Evolutionary conservation across 2,113 vertebrate genomes (phyloP).

Genomic region (Chamaetylas fuelleborni): DNA sequence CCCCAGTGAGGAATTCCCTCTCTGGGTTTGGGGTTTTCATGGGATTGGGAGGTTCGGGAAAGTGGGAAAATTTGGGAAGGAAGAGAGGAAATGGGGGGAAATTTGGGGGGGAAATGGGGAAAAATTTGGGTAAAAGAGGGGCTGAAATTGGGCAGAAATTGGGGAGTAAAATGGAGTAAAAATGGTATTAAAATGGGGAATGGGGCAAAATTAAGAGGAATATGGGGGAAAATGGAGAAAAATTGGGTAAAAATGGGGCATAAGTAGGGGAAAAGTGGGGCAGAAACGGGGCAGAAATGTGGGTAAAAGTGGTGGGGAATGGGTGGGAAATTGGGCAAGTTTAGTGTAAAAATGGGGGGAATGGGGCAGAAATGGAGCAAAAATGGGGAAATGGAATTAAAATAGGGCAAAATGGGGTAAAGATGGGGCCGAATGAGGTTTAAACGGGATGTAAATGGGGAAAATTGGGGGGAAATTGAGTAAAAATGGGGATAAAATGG

Average conservation of each 20-base stretch:
- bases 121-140: no score
- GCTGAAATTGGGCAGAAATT: no score
- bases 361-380: neutral
- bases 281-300: fast-evolving
- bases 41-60: neutral
- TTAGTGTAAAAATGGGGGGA: neutral
- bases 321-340: neutral
- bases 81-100: neutral
- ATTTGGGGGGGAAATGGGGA: no score
- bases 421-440: neutral
- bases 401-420: fast-evolving
- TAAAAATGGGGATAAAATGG: neutral
- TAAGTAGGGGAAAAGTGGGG: neutral
- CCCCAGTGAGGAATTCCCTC: neutral
- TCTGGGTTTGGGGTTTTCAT: neutral
- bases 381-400: neutral
- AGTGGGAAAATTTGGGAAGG: neutral
- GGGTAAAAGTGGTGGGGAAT: neutral
- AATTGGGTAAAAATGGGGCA: neutral
- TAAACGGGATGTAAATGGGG: neutral
- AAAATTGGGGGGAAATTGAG: neutral
- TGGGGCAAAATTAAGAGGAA: neutral
- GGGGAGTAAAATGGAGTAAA: neutral
- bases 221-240: neutral
- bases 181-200: neutral